Percentiles rank a stretch among this genome's conserved stretches.
Evolutionary conservation across 2,113 vertebrate species (phyloP).

Genomic region (Columbina picui): DNA sequence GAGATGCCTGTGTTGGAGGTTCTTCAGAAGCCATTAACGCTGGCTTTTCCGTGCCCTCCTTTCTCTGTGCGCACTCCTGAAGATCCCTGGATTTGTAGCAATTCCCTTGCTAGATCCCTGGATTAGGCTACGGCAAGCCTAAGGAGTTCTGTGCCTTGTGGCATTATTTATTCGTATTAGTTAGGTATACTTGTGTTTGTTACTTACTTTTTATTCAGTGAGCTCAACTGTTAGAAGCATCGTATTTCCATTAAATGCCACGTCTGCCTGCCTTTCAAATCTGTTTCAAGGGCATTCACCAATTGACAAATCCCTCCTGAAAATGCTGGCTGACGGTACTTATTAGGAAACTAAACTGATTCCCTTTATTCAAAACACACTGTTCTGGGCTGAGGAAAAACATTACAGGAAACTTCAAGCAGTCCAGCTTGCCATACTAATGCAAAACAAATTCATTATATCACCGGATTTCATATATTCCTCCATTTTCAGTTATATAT

Average conservation of each 20-base stretch:
- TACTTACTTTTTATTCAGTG: neutral
- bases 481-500: neutral
- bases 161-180: neutral
- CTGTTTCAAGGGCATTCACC: constrained; percentile 21
- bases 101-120: neutral
- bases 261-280: neutral
- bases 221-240: neutral
- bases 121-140: neutral
- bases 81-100: neutral
- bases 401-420: neutral
- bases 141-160: neutral
- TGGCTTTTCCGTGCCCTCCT: neutral
- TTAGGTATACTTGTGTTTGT: neutral
- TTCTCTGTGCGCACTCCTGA: neutral
- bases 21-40: neutral
- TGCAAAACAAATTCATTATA: neutral
- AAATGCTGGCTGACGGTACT: constrained; percentile 23
- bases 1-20: neutral
- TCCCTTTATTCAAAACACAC: constrained; percentile 10
- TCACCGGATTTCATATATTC: neutral
- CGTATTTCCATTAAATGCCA: neutral
- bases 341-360: constrained; percentile 28
- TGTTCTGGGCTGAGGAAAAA: neutral
- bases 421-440: neutral
- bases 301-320: constrained; percentile 11